Base-by-base conservation (phyloP, 2,888 invertebrate genomes). In the Hoplodrina ambigua region DNA sequence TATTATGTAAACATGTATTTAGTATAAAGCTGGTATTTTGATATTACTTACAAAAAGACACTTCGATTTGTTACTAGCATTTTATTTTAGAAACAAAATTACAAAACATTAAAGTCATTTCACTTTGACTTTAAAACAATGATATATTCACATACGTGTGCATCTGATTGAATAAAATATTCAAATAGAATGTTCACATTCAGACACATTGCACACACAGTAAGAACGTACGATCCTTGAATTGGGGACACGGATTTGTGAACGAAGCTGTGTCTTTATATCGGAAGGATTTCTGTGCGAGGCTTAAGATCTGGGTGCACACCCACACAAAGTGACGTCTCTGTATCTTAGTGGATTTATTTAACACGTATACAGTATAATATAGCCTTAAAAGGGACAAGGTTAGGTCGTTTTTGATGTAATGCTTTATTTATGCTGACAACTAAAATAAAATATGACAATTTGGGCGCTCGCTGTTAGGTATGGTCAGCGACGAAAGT, bases 161-260 rank as follows among this genome's bases (percentile, higher is more conserved):
- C 74, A 72, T 80, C 37, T 78, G 78, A 82, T 82, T 80, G 74
- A 82, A 82, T 82, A 75, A 77, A 82, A 78, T 74, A 80, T 82
- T 82, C 80, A 77, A 82, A 82, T 81, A 82, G 76, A 82, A 77
- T 73, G 80, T 71, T 68, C 67, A 58, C 68, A 72, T 67, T 66
- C 57, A 62, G 69, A 71, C 67, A 71, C 66, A 57, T 64, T 33
- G 60, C 53, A 63, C 44, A 80, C 67, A 62, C 50, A 71, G 50
- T 57, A 52, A 44, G n/a, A 58, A 8, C 8, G 37, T 37, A 54
- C 63, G 64, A 73, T 69, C 62, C 69, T 72, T 61, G 69, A 78
- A 72, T 72, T 50, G 62, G 65, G 63, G 65, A 67, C 69, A 63
- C 61, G 76, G 81, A 72, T 81, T 82, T 80, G 64, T 64, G 58